phyloP scores from a whole-genome alignment of 2,797 vertebrate species.

The Margarornis squamiger region DNA sequence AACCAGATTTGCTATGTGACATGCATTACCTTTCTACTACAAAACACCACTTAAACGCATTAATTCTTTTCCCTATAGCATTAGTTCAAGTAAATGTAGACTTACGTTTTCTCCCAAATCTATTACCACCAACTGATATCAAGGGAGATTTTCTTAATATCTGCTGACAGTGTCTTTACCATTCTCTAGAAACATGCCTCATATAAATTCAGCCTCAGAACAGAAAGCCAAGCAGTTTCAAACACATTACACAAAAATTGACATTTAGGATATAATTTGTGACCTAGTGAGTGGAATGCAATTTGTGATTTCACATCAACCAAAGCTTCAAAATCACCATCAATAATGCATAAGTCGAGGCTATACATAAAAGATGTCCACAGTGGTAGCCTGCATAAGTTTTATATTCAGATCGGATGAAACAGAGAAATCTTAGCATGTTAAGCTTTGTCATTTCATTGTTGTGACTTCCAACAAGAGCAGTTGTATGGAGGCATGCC shows the following conservation, averaged over 20 bases:
- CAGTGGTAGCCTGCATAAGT: neutral
- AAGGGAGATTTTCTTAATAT: neutral
- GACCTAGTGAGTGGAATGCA: neutral
- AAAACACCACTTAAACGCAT: neutral
- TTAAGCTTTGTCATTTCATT: neutral
- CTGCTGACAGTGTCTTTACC: neutral
- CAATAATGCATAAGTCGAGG: slow-evolving; percentile 16
- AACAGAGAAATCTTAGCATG: neutral
- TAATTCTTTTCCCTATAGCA: neutral
- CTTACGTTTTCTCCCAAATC: neutral
- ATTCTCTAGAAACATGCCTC: neutral
- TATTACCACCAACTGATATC: neutral
- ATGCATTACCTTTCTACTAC: neutral
- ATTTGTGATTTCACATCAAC: neutral
- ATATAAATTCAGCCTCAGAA: neutral
- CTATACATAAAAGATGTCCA: neutral
- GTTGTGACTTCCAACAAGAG: neutral
- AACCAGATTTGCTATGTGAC: neutral
- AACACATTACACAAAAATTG: neutral
- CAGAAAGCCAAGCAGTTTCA: slow-evolving; percentile 10
- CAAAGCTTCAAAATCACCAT: neutral
- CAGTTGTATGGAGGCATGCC: neutral
- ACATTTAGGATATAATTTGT: neutral
- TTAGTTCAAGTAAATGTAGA: neutral
- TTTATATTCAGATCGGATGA: neutral